phyloP scores from a whole-genome alignment of 2,888 invertebrate species.

The Unio delphinus region DNA sequence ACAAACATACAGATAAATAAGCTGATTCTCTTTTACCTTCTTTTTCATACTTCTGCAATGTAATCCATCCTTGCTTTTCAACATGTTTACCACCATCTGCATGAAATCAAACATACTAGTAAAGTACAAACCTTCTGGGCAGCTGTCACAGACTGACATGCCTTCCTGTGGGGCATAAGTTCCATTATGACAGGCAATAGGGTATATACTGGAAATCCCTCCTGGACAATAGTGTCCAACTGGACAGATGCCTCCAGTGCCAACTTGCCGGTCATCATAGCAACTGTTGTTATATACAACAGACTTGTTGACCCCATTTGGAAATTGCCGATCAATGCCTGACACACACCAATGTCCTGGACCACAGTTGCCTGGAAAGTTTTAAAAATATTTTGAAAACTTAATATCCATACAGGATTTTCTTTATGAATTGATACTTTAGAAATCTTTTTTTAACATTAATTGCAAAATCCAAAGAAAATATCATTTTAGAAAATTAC shows the following conservation, averaged over 20 bases:
- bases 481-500: too few relatives aligned
- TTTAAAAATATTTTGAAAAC: not conserved
- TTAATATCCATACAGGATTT: too few relatives aligned
- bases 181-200: constrained; percentile 62
- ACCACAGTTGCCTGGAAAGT: constrained; percentile 57
- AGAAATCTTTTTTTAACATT: too few relatives aligned
- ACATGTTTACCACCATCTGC: too few relatives aligned
- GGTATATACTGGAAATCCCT: constrained; percentile 49
- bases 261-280: constrained; percentile 57
- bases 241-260: constrained; percentile 63
- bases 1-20: too few relatives aligned
- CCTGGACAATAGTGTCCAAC: constrained; percentile 64
- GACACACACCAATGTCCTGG: constrained; percentile 65
- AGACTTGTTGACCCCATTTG: constrained; percentile 56
- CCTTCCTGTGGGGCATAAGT: constrained; percentile 63
- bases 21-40: too few relatives aligned
- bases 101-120: not conserved
- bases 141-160: constrained; percentile 50
- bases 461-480: too few relatives aligned
- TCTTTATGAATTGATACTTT: too few relatives aligned
- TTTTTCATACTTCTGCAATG: too few relatives aligned
- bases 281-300: constrained; percentile 51
- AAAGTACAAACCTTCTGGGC: constrained; percentile 55
- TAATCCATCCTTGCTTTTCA: too few relatives aligned
- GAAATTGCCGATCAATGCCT: constrained; percentile 61